Evolutionary conservation across 2,888 invertebrate species (phyloP).

Genomic region (Choristoneura rosaceana): DNA sequence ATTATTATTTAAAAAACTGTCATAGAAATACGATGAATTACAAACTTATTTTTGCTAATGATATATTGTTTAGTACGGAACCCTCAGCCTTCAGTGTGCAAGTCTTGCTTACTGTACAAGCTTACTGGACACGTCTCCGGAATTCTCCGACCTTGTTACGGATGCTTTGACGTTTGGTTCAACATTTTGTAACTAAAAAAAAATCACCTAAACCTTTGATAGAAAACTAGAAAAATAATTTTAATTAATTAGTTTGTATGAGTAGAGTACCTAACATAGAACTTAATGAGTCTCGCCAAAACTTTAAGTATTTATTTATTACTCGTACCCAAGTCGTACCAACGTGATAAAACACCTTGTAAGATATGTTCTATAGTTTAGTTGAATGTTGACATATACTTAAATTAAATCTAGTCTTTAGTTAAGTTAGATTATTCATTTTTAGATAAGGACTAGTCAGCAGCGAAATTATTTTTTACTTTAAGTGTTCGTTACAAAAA

Average conservation of each 20-base stretch:
- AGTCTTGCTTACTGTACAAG: too few species aligned
- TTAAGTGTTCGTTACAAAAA: background rate
- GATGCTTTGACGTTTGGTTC: background rate
- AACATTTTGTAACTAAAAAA: background rate
- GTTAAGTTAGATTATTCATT: background rate
- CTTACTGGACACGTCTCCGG: background rate
- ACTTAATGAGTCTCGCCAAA: background rate
- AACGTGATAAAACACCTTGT: slow-evolving; percentile 4
- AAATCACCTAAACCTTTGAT: background rate
- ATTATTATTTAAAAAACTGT: too few species aligned
- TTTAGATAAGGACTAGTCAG: slow-evolving; percentile 7
- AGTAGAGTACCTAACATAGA: background rate
- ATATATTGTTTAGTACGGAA: too few species aligned
- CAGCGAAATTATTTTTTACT: slow-evolving; percentile 21
- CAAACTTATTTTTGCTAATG: too few species aligned
- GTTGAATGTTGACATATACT: slow-evolving; percentile 10
- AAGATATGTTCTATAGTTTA: slow-evolving; percentile 24
- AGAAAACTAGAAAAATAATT: background rate
- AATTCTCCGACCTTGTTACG: background rate
- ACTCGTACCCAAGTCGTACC: background rate
- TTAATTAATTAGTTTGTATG: background rate
- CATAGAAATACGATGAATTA: too few species aligned
- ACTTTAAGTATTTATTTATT: background rate
- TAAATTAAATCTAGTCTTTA: slow-evolving; percentile 16
- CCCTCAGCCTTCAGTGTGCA: too few species aligned